Base-by-base conservation (phyloP, 2,797 vertebrate genomes). In the Oreochromis mossambicus region DNA sequence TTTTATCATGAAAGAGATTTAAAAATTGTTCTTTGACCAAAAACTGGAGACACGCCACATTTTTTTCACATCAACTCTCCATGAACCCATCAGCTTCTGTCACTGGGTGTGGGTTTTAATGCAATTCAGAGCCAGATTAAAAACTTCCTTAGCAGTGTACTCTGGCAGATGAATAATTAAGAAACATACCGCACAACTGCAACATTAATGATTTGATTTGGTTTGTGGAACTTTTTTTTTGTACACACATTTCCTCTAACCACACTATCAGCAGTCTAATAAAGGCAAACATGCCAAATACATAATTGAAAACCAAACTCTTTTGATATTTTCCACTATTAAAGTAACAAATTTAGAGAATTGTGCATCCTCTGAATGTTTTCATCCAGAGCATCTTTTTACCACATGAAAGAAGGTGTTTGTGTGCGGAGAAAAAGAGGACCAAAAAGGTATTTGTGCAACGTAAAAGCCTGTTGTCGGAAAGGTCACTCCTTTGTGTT, bases 401-500 rank as follows among this genome's bases (percentile, higher is more conserved):
- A 50, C 26, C 26, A 51, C 26, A 75, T 51, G 26, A 75, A 50
- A 75, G 46, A 75, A 50, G 70, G 79, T 8, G 75, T 75, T 7
- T 41, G 43, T 78, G 43, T 78, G 73, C 3, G 2, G 2, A 78
- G 77, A 78, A 34, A 54, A 4, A 63, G n/a, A 76, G 43, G 48
- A 29, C 50, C 11, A 29, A 80, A 80, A n/a, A 82, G 41, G 34
- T 7, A 48, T 81, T 5, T 61, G 75, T 61, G 36, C 24, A 66
- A 68, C 46, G 51, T 10, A n/a, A 43, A 73, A 81, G 26, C 26
- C 43, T 76, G 14, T 21, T 83, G 82, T 38, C 11, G 2, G 5
- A 85, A 89, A 88, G 86, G 86, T 90, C 56, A 76, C 29, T 70
- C 56, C 73, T 82, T 83, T 48, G 24, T 70, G 14, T 41, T 68